Percentiles rank a stretch among this genome's conserved stretches.
Conservation (phyloP, 2,113 vertebrate species). For the Myrmecophaga tridactyla region DNA sequence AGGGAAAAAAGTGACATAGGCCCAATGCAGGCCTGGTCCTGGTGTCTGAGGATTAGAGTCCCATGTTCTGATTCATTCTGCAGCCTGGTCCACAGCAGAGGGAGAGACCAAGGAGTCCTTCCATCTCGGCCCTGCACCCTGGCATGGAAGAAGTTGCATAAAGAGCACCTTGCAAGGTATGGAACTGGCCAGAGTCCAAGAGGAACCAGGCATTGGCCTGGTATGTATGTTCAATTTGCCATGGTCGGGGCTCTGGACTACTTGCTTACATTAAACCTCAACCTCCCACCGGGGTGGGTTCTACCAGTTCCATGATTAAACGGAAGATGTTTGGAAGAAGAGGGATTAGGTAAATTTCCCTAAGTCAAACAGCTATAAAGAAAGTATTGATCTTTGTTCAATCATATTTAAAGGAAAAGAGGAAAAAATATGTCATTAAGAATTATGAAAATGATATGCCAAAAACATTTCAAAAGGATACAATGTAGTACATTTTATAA, state of each 20-base stretch:
- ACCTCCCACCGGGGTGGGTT: too few relatives aligned
- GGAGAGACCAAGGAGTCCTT: background rate
- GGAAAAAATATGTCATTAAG: background rate
- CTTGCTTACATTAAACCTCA: background rate
- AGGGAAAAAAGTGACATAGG: background rate
- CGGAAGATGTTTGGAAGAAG: background rate
- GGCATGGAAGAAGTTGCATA: background rate
- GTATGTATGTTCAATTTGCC: background rate
- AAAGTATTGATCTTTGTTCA: background rate
- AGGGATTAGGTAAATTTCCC: background rate
- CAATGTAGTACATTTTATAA: background rate
- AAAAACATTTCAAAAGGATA: background rate
- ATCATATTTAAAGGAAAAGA: background rate
- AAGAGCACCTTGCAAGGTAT: background rate
- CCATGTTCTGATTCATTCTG: background rate
- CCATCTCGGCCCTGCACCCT: rapidly evolving
- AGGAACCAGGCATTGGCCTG: background rate
- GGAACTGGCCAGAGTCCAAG: background rate
- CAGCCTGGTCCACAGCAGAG: background rate
- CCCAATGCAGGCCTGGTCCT: background rate
- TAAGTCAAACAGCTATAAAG: background rate
- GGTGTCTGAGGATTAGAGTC: background rate
- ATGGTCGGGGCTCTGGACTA: background rate
- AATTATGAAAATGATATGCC: background rate
- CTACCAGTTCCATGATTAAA: too few relatives aligned